Base-by-base conservation (phyloP, 2,113 vertebrate genomes). In the Lucifuga dentata region DNA sequence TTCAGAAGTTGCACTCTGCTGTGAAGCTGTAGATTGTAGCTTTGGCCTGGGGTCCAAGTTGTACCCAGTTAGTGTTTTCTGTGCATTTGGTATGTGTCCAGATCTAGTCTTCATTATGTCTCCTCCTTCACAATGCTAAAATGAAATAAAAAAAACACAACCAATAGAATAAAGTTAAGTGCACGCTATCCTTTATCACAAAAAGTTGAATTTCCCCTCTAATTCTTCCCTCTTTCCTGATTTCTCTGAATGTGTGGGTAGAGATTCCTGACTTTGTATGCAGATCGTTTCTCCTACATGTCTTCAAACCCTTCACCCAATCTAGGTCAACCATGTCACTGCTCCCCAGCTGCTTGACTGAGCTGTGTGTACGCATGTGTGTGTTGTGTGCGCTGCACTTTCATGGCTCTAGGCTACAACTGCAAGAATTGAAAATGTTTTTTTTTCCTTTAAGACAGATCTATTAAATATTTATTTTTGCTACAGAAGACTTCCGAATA, bases 261-360 rank as follows among this genome's bases (percentile, higher is more conserved):
- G 21, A 68, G 56, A 81, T 77, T 75, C 79, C 68, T 81, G 71
- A 91, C 82, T 90, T 80, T 89, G 80, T 88, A 88, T 88, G 80
- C 90, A 83, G 73, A 89, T 86, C 68, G 73, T 74, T 84, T 56
- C 84, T 77, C 57, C 65, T 64, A 61, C 74, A 72, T 51, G 70
- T 81, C 84, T 88, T 88, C 77, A 89, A 86, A 86, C 67, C 49
- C 68, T 40, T 69, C 58, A 55, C 44, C 80, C 79, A 77, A 91
- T 90, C 84, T 91, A 89, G 88, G 88, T 89, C 90, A 90, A 76
- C 82, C 83, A 87, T 84, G 76, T 84, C 63, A 11, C 59, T 68
- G 61, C 73, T 73, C 84, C 75, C 57, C 74, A 63, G 68, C 79
- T 72, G 61, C 73, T 65, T 87, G 59, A 76, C 78, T 85, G 80